phyloP scores from a whole-genome alignment of 1,140 invertebrate species.

The Melipona quadrifasciata region DNA sequence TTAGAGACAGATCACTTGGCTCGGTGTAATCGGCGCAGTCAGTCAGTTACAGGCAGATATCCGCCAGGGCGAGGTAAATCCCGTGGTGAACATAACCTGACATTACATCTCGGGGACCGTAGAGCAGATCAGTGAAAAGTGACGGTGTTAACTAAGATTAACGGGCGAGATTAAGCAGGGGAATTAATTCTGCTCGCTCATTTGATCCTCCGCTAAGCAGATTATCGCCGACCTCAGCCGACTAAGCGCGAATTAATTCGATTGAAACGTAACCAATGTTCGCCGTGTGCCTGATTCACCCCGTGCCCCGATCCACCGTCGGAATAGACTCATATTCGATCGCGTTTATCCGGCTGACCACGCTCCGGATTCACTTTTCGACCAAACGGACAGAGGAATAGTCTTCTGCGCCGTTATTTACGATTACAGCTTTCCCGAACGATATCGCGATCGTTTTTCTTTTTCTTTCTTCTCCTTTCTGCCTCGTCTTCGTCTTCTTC shows the following conservation, averaged over 20 bases:
- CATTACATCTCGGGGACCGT: background rate
- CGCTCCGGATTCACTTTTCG: background rate
- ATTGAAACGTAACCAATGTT: slow-evolving; percentile 44
- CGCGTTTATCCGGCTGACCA: slow-evolving; percentile 7
- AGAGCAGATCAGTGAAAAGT: slow-evolving; percentile 1
- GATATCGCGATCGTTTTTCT: slow-evolving; percentile 69
- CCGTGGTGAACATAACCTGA: background rate
- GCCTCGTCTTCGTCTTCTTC: background rate
- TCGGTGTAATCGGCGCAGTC: background rate
- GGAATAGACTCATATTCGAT: slow-evolving; percentile 1
- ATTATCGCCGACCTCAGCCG: slow-evolving; percentile 21
- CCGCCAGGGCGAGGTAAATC: background rate
- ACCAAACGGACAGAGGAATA: slow-evolving; percentile 14
- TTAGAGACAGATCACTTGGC: no score
- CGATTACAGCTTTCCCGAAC: slow-evolving; percentile 68
- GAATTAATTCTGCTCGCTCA: slow-evolving; percentile 33
- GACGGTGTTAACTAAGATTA: slow-evolving; percentile 29
- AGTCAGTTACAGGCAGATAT: background rate
- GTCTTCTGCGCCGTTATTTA: slow-evolving; percentile 72
- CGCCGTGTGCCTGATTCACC: no score
- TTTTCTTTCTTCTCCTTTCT: background rate
- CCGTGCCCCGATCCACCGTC: background rate
- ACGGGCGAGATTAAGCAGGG: slow-evolving; percentile 30
- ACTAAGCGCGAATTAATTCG: slow-evolving; percentile 43
- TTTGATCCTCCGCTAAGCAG: slow-evolving; percentile 40